Percentiles rank a stretch among this genome's conserved stretches.
phyloP scores from a whole-genome alignment of 1,140 invertebrate species.

The Polypedilum pembai region DNA sequence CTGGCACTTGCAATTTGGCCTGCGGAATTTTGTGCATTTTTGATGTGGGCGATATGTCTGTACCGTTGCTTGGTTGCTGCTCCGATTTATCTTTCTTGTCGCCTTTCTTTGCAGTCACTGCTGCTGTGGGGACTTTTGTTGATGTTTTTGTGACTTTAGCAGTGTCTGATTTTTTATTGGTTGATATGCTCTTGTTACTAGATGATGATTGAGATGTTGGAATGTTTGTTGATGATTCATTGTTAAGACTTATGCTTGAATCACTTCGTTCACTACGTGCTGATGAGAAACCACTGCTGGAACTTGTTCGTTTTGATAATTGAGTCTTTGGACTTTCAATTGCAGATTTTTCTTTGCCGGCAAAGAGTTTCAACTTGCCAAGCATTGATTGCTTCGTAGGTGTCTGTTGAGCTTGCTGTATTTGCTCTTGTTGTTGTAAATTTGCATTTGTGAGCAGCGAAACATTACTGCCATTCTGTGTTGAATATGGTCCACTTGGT shows the following conservation, averaged over 20 bases:
- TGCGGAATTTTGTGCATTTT: conserved; percentile 29
- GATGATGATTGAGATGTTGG: conserved; percentile 18
- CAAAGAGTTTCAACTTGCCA: conserved; percentile 83
- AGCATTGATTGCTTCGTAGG: conserved; percentile 75
- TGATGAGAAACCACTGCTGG: conserved; percentile 81
- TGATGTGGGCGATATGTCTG: conserved; percentile 25
- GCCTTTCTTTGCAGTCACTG: conserved; percentile 32
- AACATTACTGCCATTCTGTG: not conserved
- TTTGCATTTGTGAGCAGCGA: conserved; percentile 17
- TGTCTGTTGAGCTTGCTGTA: conserved; percentile 30
- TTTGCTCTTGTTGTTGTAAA: conserved; percentile 3
- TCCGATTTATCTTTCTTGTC: conserved; percentile 26
- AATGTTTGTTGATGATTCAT: conserved; percentile 34
- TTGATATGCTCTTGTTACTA: conserved; percentile 4
- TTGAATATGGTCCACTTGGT: not conserved
- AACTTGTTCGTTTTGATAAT: conserved; percentile 78
- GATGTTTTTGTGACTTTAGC: not conserved
- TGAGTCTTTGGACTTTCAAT: conserved; percentile 46
- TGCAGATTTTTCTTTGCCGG: conserved; percentile 68
- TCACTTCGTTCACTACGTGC: conserved; percentile 60
- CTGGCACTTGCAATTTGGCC: conserved; percentile 15
- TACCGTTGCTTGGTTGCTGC: not conserved
- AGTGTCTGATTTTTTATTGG: not conserved
- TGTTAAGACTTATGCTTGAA: conserved; percentile 53
- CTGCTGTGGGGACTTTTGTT: conserved; percentile 1